These are phyloP conservation scores for Palythoa caribaeorum DNA, from an alignment of 92 coral and sea anemone species.

Conservation along the genomic window DNA sequence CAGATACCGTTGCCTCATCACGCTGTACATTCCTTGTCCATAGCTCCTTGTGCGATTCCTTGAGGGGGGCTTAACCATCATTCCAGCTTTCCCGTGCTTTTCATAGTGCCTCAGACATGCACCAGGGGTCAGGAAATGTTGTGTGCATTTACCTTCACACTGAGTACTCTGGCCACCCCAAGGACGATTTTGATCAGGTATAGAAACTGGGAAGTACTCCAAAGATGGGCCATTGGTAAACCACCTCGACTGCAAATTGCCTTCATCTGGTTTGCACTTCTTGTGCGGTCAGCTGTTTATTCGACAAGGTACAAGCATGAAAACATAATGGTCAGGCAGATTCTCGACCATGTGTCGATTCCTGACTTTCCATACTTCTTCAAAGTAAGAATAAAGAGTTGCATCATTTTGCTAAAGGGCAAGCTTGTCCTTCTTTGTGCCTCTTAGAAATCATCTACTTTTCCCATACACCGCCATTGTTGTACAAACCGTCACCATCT, in stretches of 20 bases:
- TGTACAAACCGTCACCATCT: too few relatives aligned
- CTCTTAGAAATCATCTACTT: constrained; percentile 50
- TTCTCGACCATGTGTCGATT: constrained; percentile 39
- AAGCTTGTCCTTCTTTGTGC: constrained; percentile 37
- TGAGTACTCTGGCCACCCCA: constrained; percentile 43
- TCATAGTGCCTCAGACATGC: constrained; percentile 40
- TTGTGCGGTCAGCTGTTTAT: constrained; percentile 23
- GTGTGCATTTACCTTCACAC: too few relatives aligned
- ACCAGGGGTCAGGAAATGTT: constrained; percentile 41
- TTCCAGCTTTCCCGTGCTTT: constrained; percentile 31
- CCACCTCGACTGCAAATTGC: constrained; percentile 33
- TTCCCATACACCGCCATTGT: too few relatives aligned
- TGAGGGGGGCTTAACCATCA: constrained; percentile 53
- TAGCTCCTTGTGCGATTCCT: constrained; percentile 17
- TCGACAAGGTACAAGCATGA: constrained; percentile 49
- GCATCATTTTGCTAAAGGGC: constrained; percentile 32
- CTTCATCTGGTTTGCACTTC: constrained; percentile 16
- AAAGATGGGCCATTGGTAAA: constrained; percentile 50
- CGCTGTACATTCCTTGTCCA: background rate
- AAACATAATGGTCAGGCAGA: constrained; percentile 50
- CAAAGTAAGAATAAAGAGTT: constrained; percentile 37
- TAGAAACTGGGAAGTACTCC: constrained; percentile 49
- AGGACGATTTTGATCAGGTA: constrained; percentile 52
- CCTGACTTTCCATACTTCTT: constrained; percentile 50
- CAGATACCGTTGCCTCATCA: constrained; percentile 19